Evolutionary conservation across 2,888 invertebrate genomes (phyloP), one percentile per base, ranked within the genome.

Genomic region (Dasypolia templi): DNA sequence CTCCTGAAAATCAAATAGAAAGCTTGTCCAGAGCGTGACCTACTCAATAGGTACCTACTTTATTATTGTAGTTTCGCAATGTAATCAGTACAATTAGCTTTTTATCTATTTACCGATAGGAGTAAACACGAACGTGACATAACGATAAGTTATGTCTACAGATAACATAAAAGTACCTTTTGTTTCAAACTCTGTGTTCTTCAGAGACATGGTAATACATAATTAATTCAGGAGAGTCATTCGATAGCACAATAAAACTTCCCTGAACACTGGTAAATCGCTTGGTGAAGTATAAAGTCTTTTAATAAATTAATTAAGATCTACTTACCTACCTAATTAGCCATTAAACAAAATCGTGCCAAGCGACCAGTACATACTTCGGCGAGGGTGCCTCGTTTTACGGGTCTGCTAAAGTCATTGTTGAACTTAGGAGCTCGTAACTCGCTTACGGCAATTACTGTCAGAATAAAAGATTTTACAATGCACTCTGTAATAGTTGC

Each of bases 341-440:
- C 85, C 86, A 85, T 88, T 84, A 88, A 85, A 89, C 87, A 88
- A 88, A 89, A 91, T 92, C 88, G 88, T 85, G 87, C 75, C 83
- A 84, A 82, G 84, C 87, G 82, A 83, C 86, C 85, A 87, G 88
- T 88, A 87, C 85, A 89, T 89, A 62, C 46, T 64, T 55, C 44
- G 49, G 87, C 82, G 86, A 89, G 88, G 85, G 88, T 44, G 87
- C 82, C 84, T 86, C 87, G 86, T 89, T 93, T 93, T 91, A 93
- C 89, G 89, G 86, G 80, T 86, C 89, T 91, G 91, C 92, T 91
- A 92, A 89, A 92, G 88, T 89, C 91, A 90, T 91, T 92, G 93
- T 91, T 90, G 87, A 93, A 93, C 89, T 93, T 93, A 87, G 84
- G 75, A 86, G 87, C 86, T 89, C 89, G 86, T 91, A 89, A 90